A percentile compares a stretch with the other conserved stretches of the same genome.
These are phyloP conservation scores for Drosophila biarmipes DNA, from an alignment of 1,140 invertebrate species.

Conservation along the genomic window DNA sequence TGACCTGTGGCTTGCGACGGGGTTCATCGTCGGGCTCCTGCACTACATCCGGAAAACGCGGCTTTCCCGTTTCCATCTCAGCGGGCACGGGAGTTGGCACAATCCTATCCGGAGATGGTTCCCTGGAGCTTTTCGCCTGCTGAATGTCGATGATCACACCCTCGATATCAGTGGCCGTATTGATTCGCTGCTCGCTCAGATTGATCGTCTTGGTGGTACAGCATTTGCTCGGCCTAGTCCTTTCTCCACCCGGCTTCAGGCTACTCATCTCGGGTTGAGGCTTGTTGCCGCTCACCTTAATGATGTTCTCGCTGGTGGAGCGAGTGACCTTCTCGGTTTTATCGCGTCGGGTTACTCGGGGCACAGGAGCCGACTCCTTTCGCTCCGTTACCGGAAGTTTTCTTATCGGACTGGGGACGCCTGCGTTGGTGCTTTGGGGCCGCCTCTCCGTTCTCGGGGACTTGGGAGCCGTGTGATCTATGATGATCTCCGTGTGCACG, in stretches of 20 bases:
- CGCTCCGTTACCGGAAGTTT: conserved; percentile 75
- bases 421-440: conserved; percentile 1
- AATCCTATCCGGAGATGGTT: conserved; percentile 89
- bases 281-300: conserved; percentile 84
- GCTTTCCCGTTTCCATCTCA: conserved; percentile 86
- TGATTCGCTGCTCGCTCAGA: conserved; percentile 71
- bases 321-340: conserved; percentile 85
- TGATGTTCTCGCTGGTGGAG: conserved; percentile 86
- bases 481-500: conserved; percentile 79
- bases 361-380: conserved; percentile 78
- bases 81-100: conserved; percentile 87
- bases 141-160: conserved; percentile 87
- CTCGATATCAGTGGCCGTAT: conserved; percentile 59
- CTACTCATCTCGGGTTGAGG: conserved; percentile 73
- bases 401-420: conserved; percentile 24
- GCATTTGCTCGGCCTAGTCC: conserved; percentile 74
- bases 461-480: conserved; percentile 69
- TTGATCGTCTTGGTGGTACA: conserved; percentile 84
- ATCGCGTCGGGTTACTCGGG: conserved; percentile 83
- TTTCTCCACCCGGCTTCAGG: conserved; percentile 42
- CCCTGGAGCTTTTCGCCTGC: conserved; percentile 89
- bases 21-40: conserved; percentile 89
- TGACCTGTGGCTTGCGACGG: conserved; percentile 81
- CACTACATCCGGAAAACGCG: conserved; percentile 89
- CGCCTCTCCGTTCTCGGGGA: conserved; percentile 43